These are phyloP conservation scores for Phalanger gymnotis DNA, from an alignment of 2,797 vertebrate species.

Conservation along the genomic window DNA sequence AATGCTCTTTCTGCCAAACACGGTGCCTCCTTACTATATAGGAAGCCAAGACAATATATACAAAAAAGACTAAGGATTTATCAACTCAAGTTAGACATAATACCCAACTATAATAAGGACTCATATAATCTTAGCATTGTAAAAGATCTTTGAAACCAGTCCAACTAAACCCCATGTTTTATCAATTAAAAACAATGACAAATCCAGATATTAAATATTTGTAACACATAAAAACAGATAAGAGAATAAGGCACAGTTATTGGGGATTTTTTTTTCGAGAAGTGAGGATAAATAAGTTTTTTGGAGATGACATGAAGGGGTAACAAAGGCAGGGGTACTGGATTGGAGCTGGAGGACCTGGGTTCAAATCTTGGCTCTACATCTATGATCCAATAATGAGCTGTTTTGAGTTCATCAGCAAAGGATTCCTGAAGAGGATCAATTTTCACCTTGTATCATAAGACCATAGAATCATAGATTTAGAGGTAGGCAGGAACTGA, in stretches of 20 bases:
- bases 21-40: not conserved
- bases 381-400: not conserved
- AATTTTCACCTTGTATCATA: not conserved
- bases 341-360: not conserved
- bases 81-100: not conserved
- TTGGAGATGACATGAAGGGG: not conserved
- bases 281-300: not conserved
- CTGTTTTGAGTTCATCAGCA: not conserved
- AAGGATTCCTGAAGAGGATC: not conserved
- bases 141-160: not conserved
- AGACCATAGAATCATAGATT: not conserved
- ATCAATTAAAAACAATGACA: not conserved
- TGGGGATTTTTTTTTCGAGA: not conserved
- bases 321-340: not conserved
- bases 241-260: not conserved
- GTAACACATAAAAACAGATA: not conserved
- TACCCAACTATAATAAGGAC: not conserved
- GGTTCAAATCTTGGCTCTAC: not conserved
- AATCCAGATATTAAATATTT: not conserved
- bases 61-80: not conserved
- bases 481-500: not conserved
- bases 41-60: not conserved
- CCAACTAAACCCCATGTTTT: not conserved
- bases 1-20: not conserved
- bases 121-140: not conserved